Evolutionary conservation across 2,888 invertebrate genomes (phyloP).

Genomic region (Lamellibrachia columna): DNA sequence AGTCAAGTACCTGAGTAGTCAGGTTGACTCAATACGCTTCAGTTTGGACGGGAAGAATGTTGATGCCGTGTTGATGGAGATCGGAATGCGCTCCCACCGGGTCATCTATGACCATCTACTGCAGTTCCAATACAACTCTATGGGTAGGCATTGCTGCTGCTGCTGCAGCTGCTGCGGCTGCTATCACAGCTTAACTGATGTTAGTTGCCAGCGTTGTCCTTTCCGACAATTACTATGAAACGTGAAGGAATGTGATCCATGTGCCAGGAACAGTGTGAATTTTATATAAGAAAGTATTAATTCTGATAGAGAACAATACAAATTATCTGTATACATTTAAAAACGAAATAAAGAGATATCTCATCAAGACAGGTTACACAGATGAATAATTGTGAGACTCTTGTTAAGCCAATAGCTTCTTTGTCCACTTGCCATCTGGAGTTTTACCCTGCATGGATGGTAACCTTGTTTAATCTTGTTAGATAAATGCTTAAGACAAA

Average conservation of each 20-base stretch:
- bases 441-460: too few species aligned
- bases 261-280: not conserved
- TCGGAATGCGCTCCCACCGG: constrained; percentile 91
- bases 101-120: constrained; percentile 93
- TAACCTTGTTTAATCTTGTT: too few species aligned
- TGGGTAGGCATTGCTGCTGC: constrained; percentile 71
- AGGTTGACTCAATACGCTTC: constrained; percentile 80
- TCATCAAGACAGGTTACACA: too few species aligned
- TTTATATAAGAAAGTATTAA: too few species aligned
- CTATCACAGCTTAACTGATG: not conserved
- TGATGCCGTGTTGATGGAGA: constrained; percentile 84
- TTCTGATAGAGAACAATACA: too few species aligned
- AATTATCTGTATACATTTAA: too few species aligned
- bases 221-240: not conserved
- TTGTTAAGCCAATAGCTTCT: too few species aligned
- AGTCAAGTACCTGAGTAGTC: constrained; percentile 64
- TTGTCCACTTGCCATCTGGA: too few species aligned
- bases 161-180: not conserved
- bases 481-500: too few species aligned
- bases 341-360: too few species aligned
- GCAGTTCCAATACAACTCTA: constrained; percentile 92
- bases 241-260: not conserved
- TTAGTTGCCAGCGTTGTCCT: not conserved
- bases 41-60: constrained; percentile 93
- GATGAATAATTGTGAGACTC: too few species aligned